Base-by-base conservation (phyloP, 2,888 invertebrate species). In the Zelleria hepariella region DNA sequence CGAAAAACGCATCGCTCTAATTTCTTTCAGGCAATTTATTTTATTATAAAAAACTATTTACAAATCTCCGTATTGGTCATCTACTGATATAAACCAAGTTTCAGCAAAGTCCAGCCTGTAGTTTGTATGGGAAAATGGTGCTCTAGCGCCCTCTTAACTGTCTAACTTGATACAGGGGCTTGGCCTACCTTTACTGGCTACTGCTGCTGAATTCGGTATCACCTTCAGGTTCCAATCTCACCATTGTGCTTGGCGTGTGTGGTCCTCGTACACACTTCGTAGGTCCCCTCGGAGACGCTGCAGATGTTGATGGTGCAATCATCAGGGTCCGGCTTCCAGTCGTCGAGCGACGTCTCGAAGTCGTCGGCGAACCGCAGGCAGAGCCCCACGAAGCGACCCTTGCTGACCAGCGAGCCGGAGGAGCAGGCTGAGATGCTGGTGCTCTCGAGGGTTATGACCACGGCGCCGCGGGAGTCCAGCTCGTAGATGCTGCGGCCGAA, bases 211-310 rank as follows among this genome's bases (percentile, higher is more conserved):
- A n/a, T n/a, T n/a, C n/a, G n/a, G 6, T 32, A 7, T 32, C 32
- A 2, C 32, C 10, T 2, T 2, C 32, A 5, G 32, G 7, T 7
- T 2, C 32, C 7, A 7, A 4, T 15, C 53, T 24, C 10, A 94
- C 95, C 95, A 65, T 91, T 91, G 61, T 93, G 94, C 75, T 96
- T 95, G 42, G 95, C 94, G 7, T 96, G 96, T 58, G 95, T 94
- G 0, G 98, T 98, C 62, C 97, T 90, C 65, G 96, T 97, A 86
- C 97, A 98, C 4, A 99, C 97, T 88, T 99, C 98, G 75, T 98
- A 99, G 1, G 98, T 98, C 18, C 99, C 99, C 81, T 98, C 98
- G 8, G 98, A 98, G n/a, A 99, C 99, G 59, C 97, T 95, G 84
- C 99, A 98, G 52, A 97, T 91, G 78, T 97, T 97, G 93, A 96